Base-by-base conservation (phyloP, 1,140 invertebrate genomes). In the Chlorops oryzae region DNA sequence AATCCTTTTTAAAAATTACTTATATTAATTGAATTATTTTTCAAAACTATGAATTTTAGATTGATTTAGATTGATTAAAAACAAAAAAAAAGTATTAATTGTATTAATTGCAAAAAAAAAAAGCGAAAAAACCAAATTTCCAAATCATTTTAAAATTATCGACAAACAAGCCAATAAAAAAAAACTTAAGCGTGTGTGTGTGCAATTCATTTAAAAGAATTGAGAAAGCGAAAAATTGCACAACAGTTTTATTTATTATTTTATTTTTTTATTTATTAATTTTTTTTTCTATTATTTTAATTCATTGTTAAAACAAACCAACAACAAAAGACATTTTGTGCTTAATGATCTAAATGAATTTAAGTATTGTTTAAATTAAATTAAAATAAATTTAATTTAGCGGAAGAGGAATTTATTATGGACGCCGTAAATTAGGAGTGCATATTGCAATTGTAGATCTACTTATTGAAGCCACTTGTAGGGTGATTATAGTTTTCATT, bases 41-140 rank as follows among this genome's bases (percentile, higher is more conserved):
- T 32, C 13, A 35, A 37, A 37, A 35, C 40, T 32, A 25, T 38
- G 39, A 48, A 40, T 48, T 48, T 39, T 39, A 48, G 28, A 27
- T 38, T 17, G 28, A 48, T 46, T 45, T 35, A 45, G 32, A 45
- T 20, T 45, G 28, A 45, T 45, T 27, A 27, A 45, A 23, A 44
- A 22, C 25, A 32, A 17, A 17, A 27, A 17, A 47, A 38, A n/a
- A 34, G n/a, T 5, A 37, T 47, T 15, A 47, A 35, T 35, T 13
- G 25, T 25, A 13, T 18, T 27, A 23, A 20, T n/a, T 39, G 21
- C 10, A 22, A 39, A 40, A 48, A 24, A 38, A 47, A 47, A 23
- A 23, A 27, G 9, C 22, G 35, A 27, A 46, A 46, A 27, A 15
- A 32, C 24, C 20, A 18, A 28, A 28, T 34, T 46, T 20, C n/a